Evolutionary conservation across 2,888 invertebrate species (phyloP).

Genomic region (Spilosoma lubricipeda): DNA sequence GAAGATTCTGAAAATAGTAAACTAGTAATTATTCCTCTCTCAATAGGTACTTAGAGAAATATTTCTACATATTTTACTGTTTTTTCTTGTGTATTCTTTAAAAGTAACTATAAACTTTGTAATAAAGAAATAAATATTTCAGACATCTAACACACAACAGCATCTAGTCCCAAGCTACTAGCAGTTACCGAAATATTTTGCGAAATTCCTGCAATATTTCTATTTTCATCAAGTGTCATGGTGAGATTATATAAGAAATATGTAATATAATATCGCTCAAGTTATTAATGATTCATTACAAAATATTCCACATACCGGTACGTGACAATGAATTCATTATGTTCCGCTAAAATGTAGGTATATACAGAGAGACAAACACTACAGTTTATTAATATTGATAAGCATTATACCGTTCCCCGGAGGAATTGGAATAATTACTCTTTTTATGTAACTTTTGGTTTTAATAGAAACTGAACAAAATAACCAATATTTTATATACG

Average conservation of each 20-base stretch:
- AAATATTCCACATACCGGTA: constrained; percentile 54
- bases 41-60: not conserved
- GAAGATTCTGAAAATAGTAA: not conserved
- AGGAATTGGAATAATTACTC: constrained; percentile 6
- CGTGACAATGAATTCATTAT: constrained; percentile 69
- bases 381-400: constrained; percentile 20
- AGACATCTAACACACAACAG: no score
- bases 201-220: not conserved
- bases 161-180: no score
- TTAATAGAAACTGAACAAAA: not conserved
- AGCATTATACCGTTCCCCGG: not conserved
- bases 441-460: constrained; percentile 5
- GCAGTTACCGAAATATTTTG: not conserved
- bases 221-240: not conserved
- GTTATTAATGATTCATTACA: constrained; percentile 57
- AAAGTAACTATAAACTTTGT: not conserved
- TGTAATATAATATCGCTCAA: not conserved
- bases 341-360: constrained; percentile 51
- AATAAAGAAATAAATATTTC: no score
- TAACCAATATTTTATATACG: not conserved
- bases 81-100: not conserved
- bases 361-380: constrained; percentile 6
- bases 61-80: not conserved
- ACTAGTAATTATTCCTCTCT: not conserved
- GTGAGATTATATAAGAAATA: not conserved